Base-by-base conservation (phyloP, 2,113 vertebrate species). In the Neolamprologus variostigma region DNA sequence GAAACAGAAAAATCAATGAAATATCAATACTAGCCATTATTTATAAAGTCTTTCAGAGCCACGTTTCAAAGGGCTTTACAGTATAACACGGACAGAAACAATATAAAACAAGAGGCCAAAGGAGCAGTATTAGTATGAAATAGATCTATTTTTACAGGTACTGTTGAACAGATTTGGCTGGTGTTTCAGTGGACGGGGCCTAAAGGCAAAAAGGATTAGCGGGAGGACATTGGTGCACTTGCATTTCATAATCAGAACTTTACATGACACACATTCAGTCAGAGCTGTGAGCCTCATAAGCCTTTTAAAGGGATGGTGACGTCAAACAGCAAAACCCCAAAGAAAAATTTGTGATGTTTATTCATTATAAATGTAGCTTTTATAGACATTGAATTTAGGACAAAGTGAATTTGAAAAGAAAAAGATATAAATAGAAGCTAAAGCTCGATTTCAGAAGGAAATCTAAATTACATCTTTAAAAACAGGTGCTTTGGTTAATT, bases 121-220 rank as follows among this genome's bases (percentile, higher is more conserved):
- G 53, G 80, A 91, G 73, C 85, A 89, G 53, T 78, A 13, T 80
- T 83, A 47, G 57, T 91, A 89, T 21, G 81, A 93, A 89, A 91
- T 21, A 81, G 63, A 86, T 19, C 37, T 84, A 53, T 93, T 88
- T 23, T 89, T 90, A 91, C 85, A 94, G 94, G 95, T 93, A 95
- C 93, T 93, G 86, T 89, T 91, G 80, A 93, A 50, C 80, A 91
- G 80, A 86, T 94, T 90, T 93, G 88, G 91, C 93, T 92, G 91
- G 63, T 92, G 89, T 45, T 76, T 31, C 83, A 84, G 53, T 90
- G 80, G 61, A 84, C 1, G 7, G 86, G 82, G 79, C 33, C 80
- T 84, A 86, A 89, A 92, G 87, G 88, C 87, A 84, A 80, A 89
- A 78, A 53, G 81, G 90, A 93, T 93, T 90, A 93, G 45, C 17